Conservation (phyloP, 2,888 invertebrate genomes). For the Perdita meconis region DNA sequence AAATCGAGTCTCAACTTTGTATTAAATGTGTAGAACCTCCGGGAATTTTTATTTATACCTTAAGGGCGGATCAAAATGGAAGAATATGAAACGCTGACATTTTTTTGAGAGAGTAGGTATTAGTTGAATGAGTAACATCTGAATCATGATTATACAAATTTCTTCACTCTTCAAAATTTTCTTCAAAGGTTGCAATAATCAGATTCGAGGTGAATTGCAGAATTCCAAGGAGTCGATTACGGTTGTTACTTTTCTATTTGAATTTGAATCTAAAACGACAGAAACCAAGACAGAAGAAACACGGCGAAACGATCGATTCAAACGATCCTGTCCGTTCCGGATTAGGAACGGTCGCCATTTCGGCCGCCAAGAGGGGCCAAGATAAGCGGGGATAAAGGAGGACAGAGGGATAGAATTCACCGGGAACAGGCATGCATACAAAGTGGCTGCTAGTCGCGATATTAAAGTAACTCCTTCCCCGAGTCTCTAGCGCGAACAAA, state of each 20-base stretch:
- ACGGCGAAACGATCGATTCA: conserved; percentile 40
- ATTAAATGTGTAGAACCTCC: background rate
- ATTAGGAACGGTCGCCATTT: conserved; percentile 59
- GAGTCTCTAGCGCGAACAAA: conserved; percentile 65
- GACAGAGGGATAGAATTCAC: conserved; percentile 48
- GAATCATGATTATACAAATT: too few relatives aligned
- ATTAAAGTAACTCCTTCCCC: conserved; percentile 72
- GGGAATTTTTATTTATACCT: background rate
- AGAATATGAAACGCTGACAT: too few relatives aligned
- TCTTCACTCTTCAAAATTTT: too few relatives aligned
- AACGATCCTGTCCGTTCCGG: conserved; percentile 54
- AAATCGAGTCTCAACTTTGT: background rate
- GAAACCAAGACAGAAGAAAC: too few relatives aligned
- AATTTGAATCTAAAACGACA: too few relatives aligned
- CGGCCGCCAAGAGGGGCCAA: conserved; percentile 31
- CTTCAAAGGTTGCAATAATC: too few relatives aligned
- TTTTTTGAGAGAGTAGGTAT: too few relatives aligned
- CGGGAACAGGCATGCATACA: conserved; percentile 72
- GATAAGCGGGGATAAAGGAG: conserved; percentile 43
- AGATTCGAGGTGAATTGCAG: too few relatives aligned
- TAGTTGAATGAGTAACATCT: too few relatives aligned
- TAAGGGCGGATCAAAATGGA: too few relatives aligned
- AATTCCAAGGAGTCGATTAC: too few relatives aligned
- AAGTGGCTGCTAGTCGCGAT: conserved; percentile 73
- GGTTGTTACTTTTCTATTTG: too few relatives aligned